These are phyloP conservation scores for Drosophila infuscata DNA, from an alignment of 2,888 invertebrate genomes.

Conservation along the genomic window DNA sequence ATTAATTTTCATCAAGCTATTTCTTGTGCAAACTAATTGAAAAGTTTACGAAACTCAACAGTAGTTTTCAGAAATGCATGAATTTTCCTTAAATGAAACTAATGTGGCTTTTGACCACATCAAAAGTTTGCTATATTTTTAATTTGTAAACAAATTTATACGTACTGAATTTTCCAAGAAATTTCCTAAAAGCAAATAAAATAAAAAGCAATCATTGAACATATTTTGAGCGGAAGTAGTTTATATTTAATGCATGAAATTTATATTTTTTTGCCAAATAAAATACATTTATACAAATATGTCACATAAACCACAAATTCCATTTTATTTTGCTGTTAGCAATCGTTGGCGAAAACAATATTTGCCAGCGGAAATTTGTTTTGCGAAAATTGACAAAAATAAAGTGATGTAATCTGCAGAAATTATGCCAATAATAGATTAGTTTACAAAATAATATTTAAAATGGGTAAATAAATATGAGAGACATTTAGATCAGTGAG, in stretches of 20 bases:
- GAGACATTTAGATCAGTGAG: too few species aligned
- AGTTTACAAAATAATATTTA: neutral
- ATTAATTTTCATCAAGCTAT: neutral
- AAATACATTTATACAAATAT: neutral
- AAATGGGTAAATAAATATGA: neutral
- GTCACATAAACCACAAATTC: slow-evolving; percentile 10
- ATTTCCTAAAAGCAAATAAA: neutral
- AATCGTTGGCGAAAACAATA: neutral
- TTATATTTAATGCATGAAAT: neutral
- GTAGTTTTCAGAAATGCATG: neutral
- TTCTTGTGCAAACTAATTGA: slow-evolving; percentile 17
- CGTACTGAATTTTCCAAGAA: neutral
- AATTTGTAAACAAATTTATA: slow-evolving; percentile 8
- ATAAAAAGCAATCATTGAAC: neutral
- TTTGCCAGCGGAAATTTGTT: slow-evolving; percentile 13
- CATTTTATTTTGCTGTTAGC: neutral
- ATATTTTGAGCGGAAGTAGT: neutral
- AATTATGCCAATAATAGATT: neutral
- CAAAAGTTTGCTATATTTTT: slow-evolving; percentile 3
- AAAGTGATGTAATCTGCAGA: neutral
- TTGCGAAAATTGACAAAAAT: neutral
- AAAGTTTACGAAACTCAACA: slow-evolving; percentile 16
- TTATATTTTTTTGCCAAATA: neutral
- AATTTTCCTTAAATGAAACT: slow-evolving; percentile 1
- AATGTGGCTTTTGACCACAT: slow-evolving; percentile 8